phyloP scores from a whole-genome alignment of 2,888 invertebrate species.

The Troglohyphantes excavatus region DNA sequence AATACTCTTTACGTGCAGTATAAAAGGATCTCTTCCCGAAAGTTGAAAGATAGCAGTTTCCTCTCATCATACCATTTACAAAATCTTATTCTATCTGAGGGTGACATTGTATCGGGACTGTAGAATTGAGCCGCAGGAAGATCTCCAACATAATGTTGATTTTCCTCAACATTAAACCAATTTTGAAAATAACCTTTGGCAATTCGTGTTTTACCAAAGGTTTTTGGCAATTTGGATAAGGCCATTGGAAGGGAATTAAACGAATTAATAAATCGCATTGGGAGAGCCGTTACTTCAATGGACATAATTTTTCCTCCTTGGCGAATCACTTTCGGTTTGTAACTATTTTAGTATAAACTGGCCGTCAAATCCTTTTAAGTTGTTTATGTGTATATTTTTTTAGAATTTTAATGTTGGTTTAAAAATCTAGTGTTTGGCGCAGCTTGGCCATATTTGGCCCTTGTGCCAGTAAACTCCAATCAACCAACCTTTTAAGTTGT shows the following conservation, averaged over 20 bases:
- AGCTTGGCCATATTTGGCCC: too few species aligned
- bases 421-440: too few species aligned
- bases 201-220: slow-evolving; percentile 9
- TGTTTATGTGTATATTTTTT: too few species aligned
- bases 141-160: background rate
- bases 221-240: slow-evolving; percentile 45
- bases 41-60: background rate
- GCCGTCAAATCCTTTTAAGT: slow-evolving; percentile 54
- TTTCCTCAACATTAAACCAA: slow-evolving; percentile 23
- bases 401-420: too few species aligned
- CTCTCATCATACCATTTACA: slow-evolving; percentile 11
- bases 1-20: background rate
- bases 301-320: slow-evolving; percentile 2
- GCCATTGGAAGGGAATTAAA: slow-evolving; percentile 26
- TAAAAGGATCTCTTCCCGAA: background rate
- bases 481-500: slow-evolving; percentile 52
- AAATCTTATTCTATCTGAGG: background rate
- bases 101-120: background rate
- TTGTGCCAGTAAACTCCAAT: too few species aligned
- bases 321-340: slow-evolving; percentile 9
- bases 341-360: slow-evolving; percentile 38
- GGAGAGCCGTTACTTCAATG: background rate
- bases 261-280: slow-evolving; percentile 46
- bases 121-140: background rate
- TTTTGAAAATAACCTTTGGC: slow-evolving; percentile 59